Base-by-base conservation (phyloP, 1,140 invertebrate species). In the Pararge aegeria region DNA sequence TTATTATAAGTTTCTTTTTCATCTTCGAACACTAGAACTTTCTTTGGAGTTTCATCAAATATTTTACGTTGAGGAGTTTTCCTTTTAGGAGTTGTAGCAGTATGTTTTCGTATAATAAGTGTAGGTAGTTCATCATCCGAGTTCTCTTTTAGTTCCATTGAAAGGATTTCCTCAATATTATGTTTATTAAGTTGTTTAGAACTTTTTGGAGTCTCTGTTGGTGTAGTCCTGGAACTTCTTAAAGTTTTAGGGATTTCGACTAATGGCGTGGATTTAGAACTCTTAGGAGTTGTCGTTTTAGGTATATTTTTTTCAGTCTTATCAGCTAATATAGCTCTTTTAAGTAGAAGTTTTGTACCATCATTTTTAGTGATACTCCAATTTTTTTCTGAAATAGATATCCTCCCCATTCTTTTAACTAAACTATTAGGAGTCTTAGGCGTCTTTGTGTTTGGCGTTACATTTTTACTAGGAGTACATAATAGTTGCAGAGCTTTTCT, bases 331-430 rank as follows among this genome's bases (percentile, higher is more conserved):
- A 91, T 90, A 15, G 89, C 88, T 70, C 87, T 81, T 77, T 90
- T 91, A 0, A 91, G 64, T 4, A 89, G 62, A n/a, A 91, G 21
- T 68, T 90, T 91, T 7, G 88, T 90, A 7, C 78, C 78, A 68
- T 90, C 85, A 72, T 78, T 82, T 58, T 89, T 90, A 29, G 68
- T 83, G 2, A 91, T 54, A 70, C 80, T 87, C 88, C 88, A 91
- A 55, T 84, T 88, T 38, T 77, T 72, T 60, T 90, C 85, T 42
- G 78, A 78, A 40, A 87, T 55, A 12, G 80, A 85, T 1, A 90
- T 68, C 57, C 78, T 63, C 12, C 78, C 78, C 78, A 90, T 81
- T 75, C 77, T 73, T 74, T 82, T 87, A 0, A 87, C 63, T 50
- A 90, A 66, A 49, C 79, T 86, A 20, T 53, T 86, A 15, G 88